Base-by-base conservation (phyloP, 2,888 invertebrate species). In the Cosmia pyralina region DNA sequence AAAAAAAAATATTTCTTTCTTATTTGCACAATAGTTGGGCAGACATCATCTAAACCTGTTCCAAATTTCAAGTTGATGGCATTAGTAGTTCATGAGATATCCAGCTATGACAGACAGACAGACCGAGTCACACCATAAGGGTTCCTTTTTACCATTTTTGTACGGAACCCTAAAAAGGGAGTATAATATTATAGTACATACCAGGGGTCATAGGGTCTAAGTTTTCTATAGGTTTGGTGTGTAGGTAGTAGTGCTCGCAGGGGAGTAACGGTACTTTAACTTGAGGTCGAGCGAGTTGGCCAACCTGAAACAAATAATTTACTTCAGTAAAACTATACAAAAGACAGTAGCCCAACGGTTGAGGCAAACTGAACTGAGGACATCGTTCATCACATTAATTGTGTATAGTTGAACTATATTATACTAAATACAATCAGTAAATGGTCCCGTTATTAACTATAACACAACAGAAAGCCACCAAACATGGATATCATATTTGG, bases 181-280 rank as follows among this genome's bases (percentile, higher is more conserved):
- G n/a, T n/a, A n/a, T n/a, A n/a, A n/a, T n/a, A 63, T 34, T 64
- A 53, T 41, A 67, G n/a, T 38, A 79, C 78, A 85, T 93, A 98
- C 98, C 98, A 87, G 99, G 99, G 69, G 98, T 98, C 96, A 97
- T 97, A 0, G 98, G 97, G 92, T 98, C 97, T 79, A 99, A 94
- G 34, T 97, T 97, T 8, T 97, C 96, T 58, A 98, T 97, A 7
- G 98, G 97, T 93, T 98, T 98, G 0, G 99, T 99, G 88, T 98
- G 98, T 62, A 99, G 94, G 92, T 98, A 99, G 92, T 99, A 98
- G 95, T 99, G 99, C 91, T 99, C 99, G 81, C 98, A 99, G 0
- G 99, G 98, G 93, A 99, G 98, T 15, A 99, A 95, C 0, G 99
- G 99, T 50, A 98, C 98, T 93, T 98, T 98, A 1, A 99, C 98